phyloP scores from a whole-genome alignment of 2,113 vertebrate genomes.

The Hyla sarda region DNA sequence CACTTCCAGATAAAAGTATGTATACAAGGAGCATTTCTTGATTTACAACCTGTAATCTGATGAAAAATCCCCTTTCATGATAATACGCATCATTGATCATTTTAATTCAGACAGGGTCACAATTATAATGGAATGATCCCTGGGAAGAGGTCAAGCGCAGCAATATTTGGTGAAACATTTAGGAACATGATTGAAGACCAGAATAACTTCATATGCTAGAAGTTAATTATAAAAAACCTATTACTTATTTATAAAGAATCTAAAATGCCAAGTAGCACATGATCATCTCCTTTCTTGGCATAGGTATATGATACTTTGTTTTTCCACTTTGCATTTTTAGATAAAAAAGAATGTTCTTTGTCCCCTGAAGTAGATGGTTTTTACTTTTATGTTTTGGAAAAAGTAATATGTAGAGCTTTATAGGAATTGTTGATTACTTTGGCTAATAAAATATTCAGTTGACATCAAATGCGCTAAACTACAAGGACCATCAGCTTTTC shows the following conservation, averaged over 20 bases:
- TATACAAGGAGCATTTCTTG: constrained; percentile 30
- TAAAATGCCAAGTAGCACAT: constrained; percentile 28
- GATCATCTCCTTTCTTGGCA: not conserved
- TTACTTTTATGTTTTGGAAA: not conserved
- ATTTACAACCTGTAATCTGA: constrained; percentile 48
- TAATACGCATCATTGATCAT: constrained; percentile 49
- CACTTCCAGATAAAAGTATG: constrained; percentile 28
- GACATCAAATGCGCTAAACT: no score
- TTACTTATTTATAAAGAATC: constrained; percentile 48
- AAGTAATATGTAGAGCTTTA: no score
- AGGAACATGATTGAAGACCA: constrained; percentile 48
- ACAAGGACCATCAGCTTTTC: no score
- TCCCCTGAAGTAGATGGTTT: not conserved
- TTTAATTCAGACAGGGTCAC: constrained; percentile 50
- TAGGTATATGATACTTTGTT: not conserved
- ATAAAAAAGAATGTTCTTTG: not conserved
- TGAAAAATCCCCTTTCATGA: constrained; percentile 48
- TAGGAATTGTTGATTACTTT: no score
- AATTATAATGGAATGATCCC: constrained; percentile 42
- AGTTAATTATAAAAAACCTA: constrained; percentile 45
- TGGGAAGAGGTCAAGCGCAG: constrained; percentile 22
- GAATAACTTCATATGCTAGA: constrained; percentile 43
- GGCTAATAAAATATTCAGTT: no score
- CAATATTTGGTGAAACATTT: constrained; percentile 44
- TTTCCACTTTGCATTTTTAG: not conserved